A percentile compares a stretch with the other conserved stretches of the same genome.
Conservation (phyloP, 2,113 vertebrate species). For the Megatriorchis doriae region DNA sequence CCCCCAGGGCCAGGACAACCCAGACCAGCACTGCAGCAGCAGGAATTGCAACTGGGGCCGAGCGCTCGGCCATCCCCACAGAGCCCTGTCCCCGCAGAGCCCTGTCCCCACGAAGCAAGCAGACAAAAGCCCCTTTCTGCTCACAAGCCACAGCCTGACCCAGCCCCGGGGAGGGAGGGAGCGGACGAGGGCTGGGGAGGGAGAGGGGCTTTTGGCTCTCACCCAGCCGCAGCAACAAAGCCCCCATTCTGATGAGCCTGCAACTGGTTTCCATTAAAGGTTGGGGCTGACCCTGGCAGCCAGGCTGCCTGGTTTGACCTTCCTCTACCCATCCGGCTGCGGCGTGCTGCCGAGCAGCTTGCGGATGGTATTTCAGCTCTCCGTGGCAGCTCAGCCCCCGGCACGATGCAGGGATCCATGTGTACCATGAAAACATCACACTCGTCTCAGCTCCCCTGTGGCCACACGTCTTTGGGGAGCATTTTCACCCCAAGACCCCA, state of each 20-base stretch:
- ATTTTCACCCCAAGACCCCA: fast-evolving
- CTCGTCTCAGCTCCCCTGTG: not conserved
- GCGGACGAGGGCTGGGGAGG: not conserved
- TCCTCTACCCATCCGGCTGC: not conserved
- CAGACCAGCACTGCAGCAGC: fast-evolving
- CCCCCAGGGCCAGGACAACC: fast-evolving
- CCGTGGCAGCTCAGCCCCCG: fast-evolving
- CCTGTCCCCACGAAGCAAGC: not conserved
- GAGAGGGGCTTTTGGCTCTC: constrained; percentile 19
- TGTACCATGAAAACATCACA: fast-evolving
- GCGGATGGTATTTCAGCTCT: not conserved
- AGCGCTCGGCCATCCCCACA: not conserved
- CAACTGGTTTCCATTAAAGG: not conserved
- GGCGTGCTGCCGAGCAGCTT: not conserved
- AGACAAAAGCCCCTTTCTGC: constrained; percentile 49
- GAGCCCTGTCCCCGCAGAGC: not conserved
- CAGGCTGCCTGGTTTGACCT: constrained; percentile 3
- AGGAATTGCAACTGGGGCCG: fast-evolving
- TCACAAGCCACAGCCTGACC: not conserved
- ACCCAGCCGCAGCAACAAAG: constrained; percentile 29
- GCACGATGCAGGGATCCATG: fast-evolving
- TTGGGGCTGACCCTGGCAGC: not conserved
- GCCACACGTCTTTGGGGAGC: fast-evolving
- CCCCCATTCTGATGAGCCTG: not conserved
- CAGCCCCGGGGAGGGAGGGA: not conserved